Evolutionary conservation across 1,140 invertebrate species (phyloP).

Genomic region (Tetramorium simillimum): DNA sequence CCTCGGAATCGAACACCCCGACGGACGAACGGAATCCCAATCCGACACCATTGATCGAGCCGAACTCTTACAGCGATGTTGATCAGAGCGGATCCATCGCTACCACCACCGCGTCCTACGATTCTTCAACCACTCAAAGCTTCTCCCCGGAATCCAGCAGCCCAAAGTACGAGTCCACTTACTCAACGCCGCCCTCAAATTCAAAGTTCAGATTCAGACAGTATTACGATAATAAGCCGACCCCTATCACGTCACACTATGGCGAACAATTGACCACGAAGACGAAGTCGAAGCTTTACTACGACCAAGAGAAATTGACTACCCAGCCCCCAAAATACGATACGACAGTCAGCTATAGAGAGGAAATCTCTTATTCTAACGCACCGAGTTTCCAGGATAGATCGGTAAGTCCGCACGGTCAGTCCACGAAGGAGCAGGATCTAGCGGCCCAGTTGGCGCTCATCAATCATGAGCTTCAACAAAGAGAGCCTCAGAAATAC

Average conservation of each 20-base stretch:
- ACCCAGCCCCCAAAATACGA: constrained; percentile 52
- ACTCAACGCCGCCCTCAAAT: constrained; percentile 48
- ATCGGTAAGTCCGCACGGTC: constrained; percentile 57
- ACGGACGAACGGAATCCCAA: constrained; percentile 72
- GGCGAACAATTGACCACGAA: constrained; percentile 40
- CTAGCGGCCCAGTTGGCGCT: constrained; percentile 73
- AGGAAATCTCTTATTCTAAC: constrained; percentile 63
- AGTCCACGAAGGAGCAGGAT: constrained; percentile 70
- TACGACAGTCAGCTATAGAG: constrained; percentile 72
- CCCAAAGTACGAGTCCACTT: constrained; percentile 70
- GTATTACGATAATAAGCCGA: constrained; percentile 72
- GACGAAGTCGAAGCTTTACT: constrained; percentile 56
- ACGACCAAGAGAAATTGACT: constrained; percentile 63
- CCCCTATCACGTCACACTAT: constrained; percentile 61
- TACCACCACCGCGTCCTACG: constrained; percentile 69
- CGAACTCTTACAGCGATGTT: constrained; percentile 76
- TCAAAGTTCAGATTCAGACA: constrained; percentile 75
- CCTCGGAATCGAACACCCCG: constrained; percentile 13
- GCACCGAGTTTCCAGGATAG: constrained; percentile 75
- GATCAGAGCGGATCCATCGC: constrained; percentile 35
- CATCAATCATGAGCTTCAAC: constrained; percentile 74
- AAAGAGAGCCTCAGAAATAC: constrained; percentile 69
- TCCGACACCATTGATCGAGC: constrained; percentile 76
- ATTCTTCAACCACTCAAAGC: constrained; percentile 71
- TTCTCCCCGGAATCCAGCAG: constrained; percentile 75